Evolutionary conservation across 1,140 invertebrate species (phyloP), one percentile per base, ranked within the genome.

Genomic region (Apis cerana): DNA sequence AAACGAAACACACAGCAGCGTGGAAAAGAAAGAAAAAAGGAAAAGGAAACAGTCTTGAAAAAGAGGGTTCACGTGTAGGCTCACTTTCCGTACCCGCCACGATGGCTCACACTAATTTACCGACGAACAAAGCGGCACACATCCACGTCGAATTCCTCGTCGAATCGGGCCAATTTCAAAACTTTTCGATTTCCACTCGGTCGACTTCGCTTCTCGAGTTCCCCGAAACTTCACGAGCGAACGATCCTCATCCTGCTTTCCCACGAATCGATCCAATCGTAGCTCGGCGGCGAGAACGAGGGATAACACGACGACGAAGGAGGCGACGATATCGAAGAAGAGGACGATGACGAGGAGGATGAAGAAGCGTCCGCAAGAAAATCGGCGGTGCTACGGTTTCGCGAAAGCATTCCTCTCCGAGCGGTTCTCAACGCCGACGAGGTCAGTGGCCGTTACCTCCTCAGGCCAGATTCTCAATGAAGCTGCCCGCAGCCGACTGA

Each of bases 391-490:
- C 61, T 19, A 81, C 79, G 33, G 52, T 81, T 75, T 67, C 70
- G 70, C 50, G 69, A 48, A 81, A 75, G 62, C 79, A 75, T 81
- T 65, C 71, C 79, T 70, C 33, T 78, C 67, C n/a, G 17, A 48
- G 33, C 33, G 12, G 17, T 50, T 19, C 15, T 43, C 74, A 13
- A 62, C 13, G 13, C 61, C 54, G 54, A 17, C 4, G 64, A 23
- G 80, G 80, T 82, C 80, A 68, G 64, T 76, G 80, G 48, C 80
- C 80, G 43, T 75, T 27, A 33, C 27, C 33, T 27, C n/a, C 33
- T 5, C 33, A 64, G 23, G 11, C 33, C 54, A 27, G 80, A 81
- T 67, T 68, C 72, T 82, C 80, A 82, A 82, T 82, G 80, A 76
- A 80, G 75, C 54, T 69, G 80, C 61, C 71, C 80, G 50, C 80